phyloP scores from a whole-genome alignment of 2,113 vertebrate species.

The Eretmochelys imbricata region DNA sequence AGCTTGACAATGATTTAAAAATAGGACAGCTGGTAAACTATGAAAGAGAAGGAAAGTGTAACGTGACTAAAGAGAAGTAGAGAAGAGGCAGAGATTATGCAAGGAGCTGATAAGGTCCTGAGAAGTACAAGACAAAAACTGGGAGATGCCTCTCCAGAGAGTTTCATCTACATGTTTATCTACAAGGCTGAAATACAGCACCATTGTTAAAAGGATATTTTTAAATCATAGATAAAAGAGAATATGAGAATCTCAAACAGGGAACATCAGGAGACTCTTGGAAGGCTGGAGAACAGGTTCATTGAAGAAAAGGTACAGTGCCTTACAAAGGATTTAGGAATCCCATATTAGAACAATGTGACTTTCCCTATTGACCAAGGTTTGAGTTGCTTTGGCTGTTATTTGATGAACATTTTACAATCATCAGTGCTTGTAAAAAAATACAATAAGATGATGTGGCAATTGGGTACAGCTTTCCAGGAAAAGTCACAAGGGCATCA shows the following conservation, averaged over 20 bases:
- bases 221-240: conserved; percentile 80
- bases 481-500: not conserved
- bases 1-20: not conserved
- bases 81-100: not conserved
- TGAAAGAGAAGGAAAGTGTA: not conserved
- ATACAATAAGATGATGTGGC: not conserved
- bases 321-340: not conserved
- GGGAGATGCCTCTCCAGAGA: not conserved
- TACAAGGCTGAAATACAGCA: not conserved
- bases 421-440: not conserved
- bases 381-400: not conserved
- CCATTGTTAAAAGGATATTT: not conserved
- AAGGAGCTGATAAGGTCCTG: not conserved
- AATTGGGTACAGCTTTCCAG: not conserved
- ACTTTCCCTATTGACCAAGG: not conserved
- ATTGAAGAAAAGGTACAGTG: conserved; percentile 86
- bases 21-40: not conserved
- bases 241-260: conserved; percentile 76
- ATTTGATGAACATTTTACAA: not conserved
- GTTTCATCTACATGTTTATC: not conserved
- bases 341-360: not conserved
- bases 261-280: conserved; percentile 82
- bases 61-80: not conserved
- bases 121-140: not conserved
- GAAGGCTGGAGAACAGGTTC: conserved; percentile 82